Base-by-base conservation (phyloP, 2,888 invertebrate species). In the Microplitis manilae region DNA sequence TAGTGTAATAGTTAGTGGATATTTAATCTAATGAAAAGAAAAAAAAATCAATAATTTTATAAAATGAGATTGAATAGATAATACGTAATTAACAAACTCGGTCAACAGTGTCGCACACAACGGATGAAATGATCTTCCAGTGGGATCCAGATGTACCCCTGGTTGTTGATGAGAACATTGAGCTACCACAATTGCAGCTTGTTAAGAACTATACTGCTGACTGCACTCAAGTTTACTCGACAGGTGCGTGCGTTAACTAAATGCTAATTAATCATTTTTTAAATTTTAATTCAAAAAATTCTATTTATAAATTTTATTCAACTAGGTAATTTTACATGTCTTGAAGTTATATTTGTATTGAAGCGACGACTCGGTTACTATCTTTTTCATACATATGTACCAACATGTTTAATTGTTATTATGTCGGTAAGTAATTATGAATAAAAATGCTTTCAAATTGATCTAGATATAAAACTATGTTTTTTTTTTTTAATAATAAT, bases 371-470 rank as follows among this genome's bases (percentile, higher is more conserved):
- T 97, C 73, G 97, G 97, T 1, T 97, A 97, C 90, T 97, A 97
- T 88, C 92, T 97, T 73, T 97, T 97, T 91, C 97, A 97, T 90
- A 97, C 97, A 0, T 97, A 97, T 88, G 95, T 97, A 86, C 97
- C 97, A 4, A 97, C 97, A 15, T 97, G 97, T 88, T 93, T 97
- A 86, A 97, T 98, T 85, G 98, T 97, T 80, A 97, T 97, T 76
- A 97, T 97, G 96, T 97, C 97, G 84, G 95, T 95, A 89, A 93
- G 94, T 92, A 70, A 68, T 13, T 20, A 20, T 20, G 20, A 20
- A 20, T 20, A 20, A 20, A 20, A 20, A 20, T 20, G 1, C 20
- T 20, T 20, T 20, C 1, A 20, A 20, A 1, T 1, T 20, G 20
- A 20, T 20, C 20, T 20, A 20, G 20, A 20, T 68, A 68, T 9